A percentile compares a stretch with the other conserved stretches of the same genome.
These are phyloP conservation scores for Parapsyche elsis DNA, from an alignment of 1,140 invertebrate genomes.

Conservation along the genomic window DNA sequence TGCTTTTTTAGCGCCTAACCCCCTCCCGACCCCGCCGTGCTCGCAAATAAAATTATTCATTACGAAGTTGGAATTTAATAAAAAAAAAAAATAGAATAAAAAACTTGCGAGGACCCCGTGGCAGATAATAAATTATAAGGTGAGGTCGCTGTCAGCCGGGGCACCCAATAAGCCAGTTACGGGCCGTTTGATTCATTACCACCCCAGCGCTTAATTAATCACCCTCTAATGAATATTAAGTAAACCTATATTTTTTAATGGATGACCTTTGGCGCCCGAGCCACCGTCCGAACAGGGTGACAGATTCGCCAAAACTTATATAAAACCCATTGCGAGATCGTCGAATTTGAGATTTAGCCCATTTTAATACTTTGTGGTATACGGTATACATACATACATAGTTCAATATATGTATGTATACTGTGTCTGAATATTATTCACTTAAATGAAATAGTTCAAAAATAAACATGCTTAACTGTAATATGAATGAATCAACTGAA, in stretches of 20 bases:
- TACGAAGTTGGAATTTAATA: constrained; percentile 43
- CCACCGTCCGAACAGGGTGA: background rate
- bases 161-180: constrained; percentile 40
- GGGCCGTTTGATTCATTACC: constrained; percentile 43
- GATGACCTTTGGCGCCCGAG: background rate
- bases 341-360: no score
- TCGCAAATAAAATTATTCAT: constrained; percentile 43
- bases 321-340: background rate
- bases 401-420: no score
- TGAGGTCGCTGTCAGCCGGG: constrained; percentile 40
- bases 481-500: no score
- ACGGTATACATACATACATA: no score
- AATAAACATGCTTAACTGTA: no score
- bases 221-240: constrained; percentile 48
- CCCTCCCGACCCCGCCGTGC: background rate
- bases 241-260: constrained; percentile 43
- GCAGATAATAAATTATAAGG: constrained; percentile 47
- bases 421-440: no score
- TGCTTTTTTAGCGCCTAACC: no score
- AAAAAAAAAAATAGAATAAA: constrained; percentile 32
- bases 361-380: no score
- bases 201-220: constrained; percentile 42
- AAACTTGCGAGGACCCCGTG: constrained; percentile 37
- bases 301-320: background rate
- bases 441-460: no score